These are phyloP conservation scores for Papilio polytes DNA, from an alignment of 1,140 invertebrate species.

Conservation along the genomic window DNA sequence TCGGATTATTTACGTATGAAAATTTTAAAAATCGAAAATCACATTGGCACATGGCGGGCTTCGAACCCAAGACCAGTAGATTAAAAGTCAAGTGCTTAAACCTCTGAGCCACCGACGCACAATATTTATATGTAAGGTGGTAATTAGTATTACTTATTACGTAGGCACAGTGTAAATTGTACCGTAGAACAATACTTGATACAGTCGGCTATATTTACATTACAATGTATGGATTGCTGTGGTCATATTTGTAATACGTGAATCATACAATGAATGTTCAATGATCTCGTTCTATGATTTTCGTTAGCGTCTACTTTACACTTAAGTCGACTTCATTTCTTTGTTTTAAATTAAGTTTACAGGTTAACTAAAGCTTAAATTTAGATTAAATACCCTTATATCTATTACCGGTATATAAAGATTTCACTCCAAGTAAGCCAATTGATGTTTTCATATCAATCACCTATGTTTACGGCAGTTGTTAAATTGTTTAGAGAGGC, in stretches of 20 bases:
- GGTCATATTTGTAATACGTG: slow-evolving; percentile 1
- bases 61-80: too few species aligned
- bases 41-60: too few species aligned
- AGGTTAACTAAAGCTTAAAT: too few species aligned
- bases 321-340: too few species aligned
- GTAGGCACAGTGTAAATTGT: neutral
- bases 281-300: neutral
- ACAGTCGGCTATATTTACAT: neutral
- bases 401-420: neutral
- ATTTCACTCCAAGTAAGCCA: neutral
- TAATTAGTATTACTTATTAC: neutral
- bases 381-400: too few species aligned
- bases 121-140: neutral
- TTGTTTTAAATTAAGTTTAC: too few species aligned
- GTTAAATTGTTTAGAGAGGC: slow-evolving; percentile 16
- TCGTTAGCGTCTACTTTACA: neutral
- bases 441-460: slow-evolving; percentile 15
- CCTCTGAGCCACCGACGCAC: too few species aligned
- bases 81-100: too few species aligned
- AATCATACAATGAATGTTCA: neutral
- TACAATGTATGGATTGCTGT: neutral
- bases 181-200: neutral
- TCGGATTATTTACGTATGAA: too few species aligned
- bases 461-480: slow-evolving; percentile 15
- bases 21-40: too few species aligned